Conservation (phyloP, 2,113 vertebrate species). For the Anthoscopus minutus region DNA sequence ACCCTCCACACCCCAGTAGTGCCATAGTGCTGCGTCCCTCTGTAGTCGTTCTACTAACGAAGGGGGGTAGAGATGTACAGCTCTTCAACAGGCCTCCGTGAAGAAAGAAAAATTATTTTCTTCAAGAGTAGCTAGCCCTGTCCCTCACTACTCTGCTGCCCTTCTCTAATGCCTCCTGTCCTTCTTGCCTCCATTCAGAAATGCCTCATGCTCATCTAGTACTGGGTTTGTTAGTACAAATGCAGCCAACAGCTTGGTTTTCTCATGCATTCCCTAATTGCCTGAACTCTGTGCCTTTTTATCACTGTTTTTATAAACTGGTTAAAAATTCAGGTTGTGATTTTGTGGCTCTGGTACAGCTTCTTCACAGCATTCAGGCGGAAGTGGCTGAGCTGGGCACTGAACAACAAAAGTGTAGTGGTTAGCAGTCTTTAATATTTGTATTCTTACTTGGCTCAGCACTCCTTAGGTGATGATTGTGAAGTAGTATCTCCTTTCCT, state of each 20-base stretch:
- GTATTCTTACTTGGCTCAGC: background rate
- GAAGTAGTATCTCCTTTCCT: background rate
- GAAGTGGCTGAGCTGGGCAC: slow-evolving; percentile 6
- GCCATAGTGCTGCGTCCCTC: slow-evolving; percentile 6
- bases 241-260: slow-evolving; percentile 26
- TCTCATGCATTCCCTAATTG: slow-evolving; percentile 34
- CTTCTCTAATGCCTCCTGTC: slow-evolving; percentile 63
- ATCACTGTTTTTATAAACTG: slow-evolving; percentile 48
- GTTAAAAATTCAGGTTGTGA: slow-evolving; percentile 6
- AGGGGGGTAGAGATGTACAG: background rate
- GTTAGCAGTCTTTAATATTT: slow-evolving; percentile 22
- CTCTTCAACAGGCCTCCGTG: background rate
- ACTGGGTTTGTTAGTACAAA: slow-evolving; percentile 79
- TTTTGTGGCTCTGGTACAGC: slow-evolving; percentile 37
- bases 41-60: slow-evolving; percentile 59
- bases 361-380: slow-evolving; percentile 21
- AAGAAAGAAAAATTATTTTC: slow-evolving; percentile 65
- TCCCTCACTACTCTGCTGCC: slow-evolving; percentile 53
- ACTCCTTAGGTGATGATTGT: background rate
- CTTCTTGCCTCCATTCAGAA: slow-evolving; percentile 75
- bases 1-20: slow-evolving; percentile 72
- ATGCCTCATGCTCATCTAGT: slow-evolving; percentile 72
- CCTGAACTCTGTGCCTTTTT: slow-evolving; percentile 54
- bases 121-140: slow-evolving; percentile 50
- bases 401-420: background rate